Percentiles rank a stretch among this genome's conserved stretches.
Conservation (phyloP, 2,113 vertebrate species). For the Haemorhous mexicanus region DNA sequence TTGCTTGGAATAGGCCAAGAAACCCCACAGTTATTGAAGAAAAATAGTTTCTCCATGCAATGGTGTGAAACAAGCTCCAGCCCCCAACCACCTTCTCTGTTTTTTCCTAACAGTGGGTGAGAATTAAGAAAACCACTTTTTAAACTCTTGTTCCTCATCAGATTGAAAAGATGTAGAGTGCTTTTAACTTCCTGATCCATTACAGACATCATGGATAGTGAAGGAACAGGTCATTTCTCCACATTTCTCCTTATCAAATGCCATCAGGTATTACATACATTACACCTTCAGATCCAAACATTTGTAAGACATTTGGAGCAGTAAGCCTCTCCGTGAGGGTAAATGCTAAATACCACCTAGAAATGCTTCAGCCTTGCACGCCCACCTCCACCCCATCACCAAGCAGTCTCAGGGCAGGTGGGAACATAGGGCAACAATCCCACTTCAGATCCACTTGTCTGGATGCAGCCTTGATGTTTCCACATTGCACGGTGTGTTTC, state of each 20-base stretch:
- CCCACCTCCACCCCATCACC: not conserved
- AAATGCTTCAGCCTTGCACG: not conserved
- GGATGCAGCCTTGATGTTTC: not conserved
- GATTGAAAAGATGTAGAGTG: not conserved
- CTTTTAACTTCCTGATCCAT: not conserved
- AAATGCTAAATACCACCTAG: not conserved
- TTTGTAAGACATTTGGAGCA: not conserved
- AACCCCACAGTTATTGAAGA: not conserved
- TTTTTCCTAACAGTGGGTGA: not conserved
- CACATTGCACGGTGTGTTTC: not conserved
- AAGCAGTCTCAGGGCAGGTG: not conserved
- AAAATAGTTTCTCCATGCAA: accelerated
- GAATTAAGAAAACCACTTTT: not conserved
- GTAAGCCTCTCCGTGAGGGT: not conserved
- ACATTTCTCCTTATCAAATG: not conserved
- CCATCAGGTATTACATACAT: not conserved
- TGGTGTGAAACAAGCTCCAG: not conserved
- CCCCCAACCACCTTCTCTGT: not conserved
- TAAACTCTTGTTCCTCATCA: not conserved
- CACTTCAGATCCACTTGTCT: not conserved
- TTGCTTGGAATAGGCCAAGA: not conserved
- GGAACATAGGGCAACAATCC: not conserved
- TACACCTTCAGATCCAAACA: not conserved
- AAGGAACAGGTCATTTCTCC: not conserved
- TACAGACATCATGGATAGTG: too few relatives aligned